These are phyloP conservation scores for Mohoua ochrocephala DNA, from an alignment of 2,113 vertebrate species.

Conservation along the genomic window DNA sequence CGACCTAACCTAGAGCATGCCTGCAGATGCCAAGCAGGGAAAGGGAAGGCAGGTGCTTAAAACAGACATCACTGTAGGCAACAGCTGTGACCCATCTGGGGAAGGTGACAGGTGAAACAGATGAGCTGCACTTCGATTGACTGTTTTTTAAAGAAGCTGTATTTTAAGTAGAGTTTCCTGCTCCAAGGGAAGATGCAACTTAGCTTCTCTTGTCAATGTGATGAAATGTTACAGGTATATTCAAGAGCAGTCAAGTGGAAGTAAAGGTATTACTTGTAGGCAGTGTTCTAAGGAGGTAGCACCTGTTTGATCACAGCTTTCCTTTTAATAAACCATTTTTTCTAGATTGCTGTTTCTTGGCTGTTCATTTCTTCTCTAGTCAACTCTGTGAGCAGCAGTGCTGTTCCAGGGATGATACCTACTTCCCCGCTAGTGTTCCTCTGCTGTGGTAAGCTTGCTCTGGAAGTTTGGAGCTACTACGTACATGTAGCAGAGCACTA, in stretches of 20 bases:
- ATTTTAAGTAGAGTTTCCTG: neutral
- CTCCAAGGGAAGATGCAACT: neutral
- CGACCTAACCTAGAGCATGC: fast-evolving
- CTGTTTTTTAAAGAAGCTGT: neutral
- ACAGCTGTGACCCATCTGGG: neutral
- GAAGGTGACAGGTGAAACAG: neutral
- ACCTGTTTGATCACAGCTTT: neutral
- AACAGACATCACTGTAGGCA: neutral
- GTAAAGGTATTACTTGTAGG: neutral
- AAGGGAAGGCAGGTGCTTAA: neutral
- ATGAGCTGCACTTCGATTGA: neutral
- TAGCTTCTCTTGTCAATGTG: neutral
- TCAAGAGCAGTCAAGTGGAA: neutral
- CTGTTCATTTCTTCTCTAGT: neutral
- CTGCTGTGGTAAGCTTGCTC: neutral
- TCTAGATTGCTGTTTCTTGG: neutral
- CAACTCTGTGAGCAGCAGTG: neutral
- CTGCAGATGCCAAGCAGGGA: neutral
- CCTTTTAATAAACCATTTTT: neutral
- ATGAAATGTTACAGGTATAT: neutral
- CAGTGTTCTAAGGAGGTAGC: neutral
- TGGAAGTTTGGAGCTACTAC: neutral
- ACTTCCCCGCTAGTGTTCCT: neutral
- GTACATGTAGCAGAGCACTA: neutral
- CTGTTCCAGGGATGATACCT: neutral